Evolutionary conservation across 2,113 vertebrate species (phyloP), one percentile per base, ranked within the genome.

Genomic region (Labeo catla): DNA sequence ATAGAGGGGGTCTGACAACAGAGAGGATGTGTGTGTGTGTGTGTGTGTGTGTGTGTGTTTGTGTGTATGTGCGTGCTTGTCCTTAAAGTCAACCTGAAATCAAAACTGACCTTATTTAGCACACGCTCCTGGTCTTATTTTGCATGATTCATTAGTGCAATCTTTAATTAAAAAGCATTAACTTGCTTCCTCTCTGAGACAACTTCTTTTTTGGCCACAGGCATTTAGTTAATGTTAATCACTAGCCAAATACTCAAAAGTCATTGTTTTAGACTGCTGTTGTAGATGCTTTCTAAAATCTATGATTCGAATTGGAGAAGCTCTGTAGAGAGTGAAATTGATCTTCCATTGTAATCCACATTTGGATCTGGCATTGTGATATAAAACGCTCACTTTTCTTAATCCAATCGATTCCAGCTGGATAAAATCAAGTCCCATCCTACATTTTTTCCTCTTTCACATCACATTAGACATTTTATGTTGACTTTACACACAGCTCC

Each of bases 1-100:
- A 78, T 86, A 87, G 89, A 90, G 28, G 86, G 91, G 89, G 80
- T 91, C 89, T 88, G 86, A 84, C 88, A 50, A 47, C 80, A 88
- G 89, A 85, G 78, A 45, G 6, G 36, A 49, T 57, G 8, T 47
- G 43, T 85, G 76, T 79, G 47, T 73, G 45, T 65, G 63, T 66
- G n/a, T 68, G 66, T 65, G 34, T 79, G 54, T 39, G 76, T 43
- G 36, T 79, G 16, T 39, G 66, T 61, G 47, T 79, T 47, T 16
- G 47, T 54, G 49, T 65, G 39, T 72, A 5, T 76, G 49, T 28
- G 50, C 1, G 19, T 59, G 34, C 6, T 80, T 8, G 78, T 65
- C 11, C 45, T 47, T 23, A 74, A 49, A 13, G 21, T 49, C 80
- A 59, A 5, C n/a, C 36, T 78, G 36, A 68, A 74, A 74, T 47